Percentiles rank a stretch among this genome's conserved stretches.
phyloP scores from a whole-genome alignment of 53 echinoderm and acorn worm species.

The Echinometra lucunter region DNA sequence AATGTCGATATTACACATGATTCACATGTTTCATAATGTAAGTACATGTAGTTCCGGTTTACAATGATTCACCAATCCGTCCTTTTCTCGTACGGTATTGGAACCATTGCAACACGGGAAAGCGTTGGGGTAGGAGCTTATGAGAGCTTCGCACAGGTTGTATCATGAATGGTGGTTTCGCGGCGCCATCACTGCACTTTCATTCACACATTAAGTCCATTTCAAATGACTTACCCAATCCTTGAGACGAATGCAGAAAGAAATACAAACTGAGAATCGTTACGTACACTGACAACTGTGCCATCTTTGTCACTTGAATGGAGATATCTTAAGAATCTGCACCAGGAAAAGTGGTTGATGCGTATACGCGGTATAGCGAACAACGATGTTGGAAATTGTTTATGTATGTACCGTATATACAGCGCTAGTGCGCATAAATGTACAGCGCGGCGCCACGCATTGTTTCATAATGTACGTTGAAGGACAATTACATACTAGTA shows the following conservation, averaged over 20 bases:
- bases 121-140: not conserved
- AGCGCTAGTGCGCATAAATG: too few species aligned
- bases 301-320: not conserved
- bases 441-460: too few species aligned
- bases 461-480: too few species aligned
- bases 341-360: not conserved
- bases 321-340: not conserved
- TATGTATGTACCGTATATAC: too few species aligned
- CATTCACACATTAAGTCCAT: not conserved
- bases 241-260: not conserved
- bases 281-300: not conserved
- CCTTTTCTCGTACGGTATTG: not conserved
- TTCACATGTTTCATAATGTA: too few species aligned
- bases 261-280: not conserved
- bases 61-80: too few species aligned
- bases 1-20: too few species aligned
- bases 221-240: conserved; percentile 22
- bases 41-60: too few species aligned
- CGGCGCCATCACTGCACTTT: not conserved
- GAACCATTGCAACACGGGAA: not conserved
- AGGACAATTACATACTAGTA: too few species aligned
- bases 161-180: not conserved
- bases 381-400: not conserved
- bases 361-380: too few species aligned
- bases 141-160: not conserved